Base-by-base conservation (phyloP, 2,888 invertebrate genomes). In the Erannis defoliaria region DNA sequence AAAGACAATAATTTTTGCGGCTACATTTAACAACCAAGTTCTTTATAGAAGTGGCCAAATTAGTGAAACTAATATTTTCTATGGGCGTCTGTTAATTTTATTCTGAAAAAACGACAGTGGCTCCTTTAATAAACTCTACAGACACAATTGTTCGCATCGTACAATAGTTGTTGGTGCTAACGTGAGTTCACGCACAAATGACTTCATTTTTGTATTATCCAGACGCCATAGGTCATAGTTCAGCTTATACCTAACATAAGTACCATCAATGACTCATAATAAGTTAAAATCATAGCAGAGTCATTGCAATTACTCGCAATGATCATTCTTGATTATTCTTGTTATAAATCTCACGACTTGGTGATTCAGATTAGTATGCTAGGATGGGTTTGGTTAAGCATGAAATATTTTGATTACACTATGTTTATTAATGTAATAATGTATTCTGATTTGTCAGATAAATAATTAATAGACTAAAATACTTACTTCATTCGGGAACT, bases 341-440 rank as follows among this genome's bases (percentile, higher is more conserved):
- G 59, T 66, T 64, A 64, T 53, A 57, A 64, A 66, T 61, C 66
- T 66, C 67, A 70, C 69, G 69, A 68, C 42, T 51, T 10, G 48
- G 57, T 67, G 67, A 66, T 55, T 70, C 66, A 56, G 35, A 33
- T 49, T 46, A 59, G 5, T 46, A 37, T 12, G 21, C 37, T 38
- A 29, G 51, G 18, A 49, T 21, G 55, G 21, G 9, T 45, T 29
- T 46, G 23, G 12, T 21, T 51, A 50, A 43, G 40, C 37, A 23
- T 58, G 42, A 43, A 37, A 45, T 35, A 38, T 8, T 31, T n/a
- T 59, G 53, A 53, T 48, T 59, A 48, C 37, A 18, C 33, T 43
- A 57, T 49, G 21, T 48, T 56, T 33, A 33, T 26, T 23, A 49
- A 35, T 2, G 21, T 37, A 35, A 49, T 19, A 38, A 10, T 19